A percentile compares a stretch with the other conserved stretches of the same genome.
These are phyloP conservation scores for Caracal caracal DNA, from an alignment of 2,113 vertebrate species.

Conservation along the genomic window DNA sequence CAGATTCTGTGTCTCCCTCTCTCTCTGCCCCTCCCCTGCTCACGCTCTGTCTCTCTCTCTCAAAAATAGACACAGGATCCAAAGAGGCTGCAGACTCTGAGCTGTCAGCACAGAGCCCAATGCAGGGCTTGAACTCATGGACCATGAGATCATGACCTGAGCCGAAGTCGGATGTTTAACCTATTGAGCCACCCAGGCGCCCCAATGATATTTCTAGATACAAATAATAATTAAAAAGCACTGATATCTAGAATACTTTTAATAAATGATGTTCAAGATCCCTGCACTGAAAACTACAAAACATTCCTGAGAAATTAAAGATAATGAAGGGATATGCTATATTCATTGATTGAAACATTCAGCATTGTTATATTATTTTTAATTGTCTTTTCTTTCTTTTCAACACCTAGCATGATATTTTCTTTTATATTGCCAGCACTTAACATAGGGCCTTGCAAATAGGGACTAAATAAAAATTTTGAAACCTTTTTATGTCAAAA, in stretches of 20 bases:
- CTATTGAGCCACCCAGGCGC: too few species aligned
- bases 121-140: too few species aligned
- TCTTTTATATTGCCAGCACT: neutral
- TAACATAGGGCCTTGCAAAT: neutral
- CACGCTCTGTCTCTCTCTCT: too few species aligned
- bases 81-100: too few species aligned
- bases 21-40: too few species aligned
- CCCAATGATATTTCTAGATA: neutral
- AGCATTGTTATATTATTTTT: neutral
- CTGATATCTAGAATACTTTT: neutral
- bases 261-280: neutral
- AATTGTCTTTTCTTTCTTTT: neutral
- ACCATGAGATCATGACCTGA: too few species aligned
- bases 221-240: conserved; percentile 5
- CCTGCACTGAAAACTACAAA: neutral
- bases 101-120: too few species aligned
- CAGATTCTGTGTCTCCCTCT: too few species aligned
- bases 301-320: neutral
- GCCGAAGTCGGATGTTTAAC: too few species aligned
- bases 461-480: neutral
- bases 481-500: neutral
- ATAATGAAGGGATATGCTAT: neutral
- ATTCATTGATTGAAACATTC: conserved; percentile 1
- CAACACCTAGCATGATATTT: neutral
- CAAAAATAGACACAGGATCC: too few species aligned